Conservation (phyloP, 2,888 invertebrate genomes). For the Leptothorax acervorum region DNA sequence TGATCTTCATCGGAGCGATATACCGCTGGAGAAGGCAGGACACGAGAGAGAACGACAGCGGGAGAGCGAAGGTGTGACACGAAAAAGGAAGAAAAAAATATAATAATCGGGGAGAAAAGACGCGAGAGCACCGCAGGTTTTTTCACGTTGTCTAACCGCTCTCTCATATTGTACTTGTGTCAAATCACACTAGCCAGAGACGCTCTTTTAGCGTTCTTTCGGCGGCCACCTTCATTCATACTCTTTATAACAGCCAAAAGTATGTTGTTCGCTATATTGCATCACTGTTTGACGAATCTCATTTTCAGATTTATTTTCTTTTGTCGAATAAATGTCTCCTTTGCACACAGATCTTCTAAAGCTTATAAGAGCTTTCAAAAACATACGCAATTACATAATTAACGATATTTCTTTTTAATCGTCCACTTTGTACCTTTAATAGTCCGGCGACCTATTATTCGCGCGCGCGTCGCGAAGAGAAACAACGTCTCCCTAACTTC, state of each 20-base stretch:
- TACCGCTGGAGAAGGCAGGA: slow-evolving; percentile 32
- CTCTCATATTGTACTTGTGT: not conserved
- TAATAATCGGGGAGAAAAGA: slow-evolving; percentile 10
- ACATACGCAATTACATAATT: not conserved
- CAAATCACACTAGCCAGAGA: slow-evolving; percentile 35
- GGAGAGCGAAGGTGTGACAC: not conserved
- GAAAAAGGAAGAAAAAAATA: slow-evolving; percentile 25
- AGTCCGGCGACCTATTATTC: not conserved
- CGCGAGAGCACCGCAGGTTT: not conserved
- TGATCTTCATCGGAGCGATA: slow-evolving; percentile 60
- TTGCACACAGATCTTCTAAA: not conserved
- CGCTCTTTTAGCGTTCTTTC: slow-evolving; percentile 3
- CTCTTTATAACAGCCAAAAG: not conserved
- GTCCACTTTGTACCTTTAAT: not conserved
- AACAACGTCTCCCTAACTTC: not conserved
- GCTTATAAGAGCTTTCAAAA: not conserved
- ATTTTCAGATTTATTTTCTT: not conserved
- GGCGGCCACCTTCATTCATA: not conserved
- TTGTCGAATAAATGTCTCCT: not conserved
- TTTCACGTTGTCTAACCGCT: slow-evolving; percentile 27
- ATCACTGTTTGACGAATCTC: not conserved
- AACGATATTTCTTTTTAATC: not conserved
- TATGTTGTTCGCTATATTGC: not conserved
- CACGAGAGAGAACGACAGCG: not conserved
- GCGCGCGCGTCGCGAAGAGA: not conserved